A percentile compares a stretch with the other conserved stretches of the same genome.
phyloP scores from a whole-genome alignment of 2,888 invertebrate genomes.

The Acanthococcus lagerstroemiae region DNA sequence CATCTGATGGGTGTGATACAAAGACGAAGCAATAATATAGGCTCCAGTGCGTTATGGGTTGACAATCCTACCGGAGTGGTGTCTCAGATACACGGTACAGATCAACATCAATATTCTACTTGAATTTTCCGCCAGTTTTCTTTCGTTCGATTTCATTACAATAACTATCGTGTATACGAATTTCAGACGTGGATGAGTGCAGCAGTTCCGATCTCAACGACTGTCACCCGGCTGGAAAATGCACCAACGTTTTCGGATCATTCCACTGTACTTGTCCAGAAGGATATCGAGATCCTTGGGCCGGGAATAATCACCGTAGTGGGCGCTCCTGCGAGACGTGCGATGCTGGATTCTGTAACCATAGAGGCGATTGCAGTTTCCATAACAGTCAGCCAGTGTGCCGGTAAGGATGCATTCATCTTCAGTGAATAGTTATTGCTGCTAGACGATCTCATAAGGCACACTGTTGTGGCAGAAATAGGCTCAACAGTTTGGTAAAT shows the following conservation, averaged over 20 bases:
- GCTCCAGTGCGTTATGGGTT: constrained; percentile 74
- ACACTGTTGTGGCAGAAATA: no score
- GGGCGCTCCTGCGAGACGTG: constrained; percentile 72
- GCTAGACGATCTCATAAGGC: no score
- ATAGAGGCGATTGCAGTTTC: constrained; percentile 74
- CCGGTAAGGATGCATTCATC: constrained; percentile 57
- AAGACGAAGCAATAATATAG: constrained; percentile 75
- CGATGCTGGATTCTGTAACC: constrained; percentile 63
- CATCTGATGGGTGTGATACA: constrained; percentile 75
- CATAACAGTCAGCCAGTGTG: constrained; percentile 63
- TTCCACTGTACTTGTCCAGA: constrained; percentile 65
- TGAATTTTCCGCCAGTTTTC: no score
- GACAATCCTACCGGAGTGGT: constrained; percentile 71
- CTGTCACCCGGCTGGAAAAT: constrained; percentile 66
- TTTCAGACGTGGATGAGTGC: constrained; percentile 77
- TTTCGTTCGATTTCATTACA: no score
- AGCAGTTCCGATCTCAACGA: constrained; percentile 70
- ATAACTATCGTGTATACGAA: no score
- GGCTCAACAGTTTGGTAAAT: no score
- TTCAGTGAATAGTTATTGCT: no score
- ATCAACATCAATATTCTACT: no score
- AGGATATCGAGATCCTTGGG: constrained; percentile 65
- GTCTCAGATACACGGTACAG: constrained; percentile 58
- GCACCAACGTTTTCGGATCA: constrained; percentile 74
- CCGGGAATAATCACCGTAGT: constrained; percentile 53